Conservation (phyloP, 2,888 invertebrate genomes). For the Heliconius charithonia region DNA sequence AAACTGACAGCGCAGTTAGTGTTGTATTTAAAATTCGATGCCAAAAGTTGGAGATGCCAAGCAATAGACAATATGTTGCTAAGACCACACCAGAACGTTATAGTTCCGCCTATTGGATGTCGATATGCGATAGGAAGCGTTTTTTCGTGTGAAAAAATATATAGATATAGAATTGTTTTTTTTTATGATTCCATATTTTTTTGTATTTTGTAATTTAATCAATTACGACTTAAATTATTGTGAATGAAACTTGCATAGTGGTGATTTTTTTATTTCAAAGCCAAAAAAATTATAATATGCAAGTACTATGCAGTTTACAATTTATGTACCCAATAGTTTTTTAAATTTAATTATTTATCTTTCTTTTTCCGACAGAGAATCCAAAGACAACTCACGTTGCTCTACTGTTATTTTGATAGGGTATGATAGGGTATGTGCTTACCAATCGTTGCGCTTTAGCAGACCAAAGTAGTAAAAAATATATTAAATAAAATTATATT, state of each 20-base stretch:
- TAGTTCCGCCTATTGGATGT: constrained; percentile 70
- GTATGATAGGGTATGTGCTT: too few relatives aligned
- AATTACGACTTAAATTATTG: not conserved
- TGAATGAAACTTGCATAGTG: not conserved
- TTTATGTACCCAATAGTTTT: too few relatives aligned
- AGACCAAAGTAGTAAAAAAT: too few relatives aligned
- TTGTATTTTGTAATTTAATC: not conserved
- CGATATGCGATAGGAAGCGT: constrained; percentile 72
- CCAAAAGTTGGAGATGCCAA: constrained; percentile 81
- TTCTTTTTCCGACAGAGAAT: too few relatives aligned
- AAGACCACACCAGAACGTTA: constrained; percentile 61
- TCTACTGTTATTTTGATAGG: too few relatives aligned
- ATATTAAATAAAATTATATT: too few relatives aligned
- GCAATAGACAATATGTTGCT: constrained; percentile 78
- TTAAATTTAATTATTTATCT: too few relatives aligned
- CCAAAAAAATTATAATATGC: too few relatives aligned
- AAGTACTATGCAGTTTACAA: too few relatives aligned
- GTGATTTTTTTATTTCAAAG: too few relatives aligned
- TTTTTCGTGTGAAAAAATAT: constrained; percentile 51
- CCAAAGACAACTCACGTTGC: too few relatives aligned
- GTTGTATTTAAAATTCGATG: constrained; percentile 71
- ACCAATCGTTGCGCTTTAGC: too few relatives aligned
- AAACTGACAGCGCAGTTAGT: constrained; percentile 70
- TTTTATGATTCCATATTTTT: not conserved
- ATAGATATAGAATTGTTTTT: not conserved